phyloP scores from a whole-genome alignment of 2,797 vertebrate genomes.

The Anguilla anguilla region DNA sequence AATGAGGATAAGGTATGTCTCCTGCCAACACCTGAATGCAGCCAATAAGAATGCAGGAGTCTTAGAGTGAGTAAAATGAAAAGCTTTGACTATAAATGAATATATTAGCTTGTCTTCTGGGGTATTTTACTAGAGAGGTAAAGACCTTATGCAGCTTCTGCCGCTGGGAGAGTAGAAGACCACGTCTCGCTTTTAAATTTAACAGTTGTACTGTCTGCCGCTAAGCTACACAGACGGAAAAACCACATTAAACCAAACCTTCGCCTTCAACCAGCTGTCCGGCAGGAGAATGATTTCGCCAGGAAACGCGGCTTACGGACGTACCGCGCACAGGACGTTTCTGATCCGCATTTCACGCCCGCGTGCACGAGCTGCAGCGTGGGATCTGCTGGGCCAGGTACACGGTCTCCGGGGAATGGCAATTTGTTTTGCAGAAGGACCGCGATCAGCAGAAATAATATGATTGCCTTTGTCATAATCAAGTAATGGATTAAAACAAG shows the following conservation, averaged over 20 bases:
- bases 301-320: background rate
- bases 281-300: no score
- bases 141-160: background rate
- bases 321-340: background rate
- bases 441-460: slow-evolving; percentile 58
- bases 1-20: background rate
- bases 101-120: background rate
- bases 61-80: background rate
- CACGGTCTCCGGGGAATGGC: background rate
- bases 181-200: background rate
- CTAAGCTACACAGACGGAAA: background rate
- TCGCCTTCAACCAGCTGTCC: background rate
- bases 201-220: background rate
- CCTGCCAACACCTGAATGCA: no score
- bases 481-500: slow-evolving; percentile 70
- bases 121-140: background rate
- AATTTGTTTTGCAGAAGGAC: slow-evolving; percentile 34
- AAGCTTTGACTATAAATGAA: background rate
- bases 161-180: background rate
- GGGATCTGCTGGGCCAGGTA: background rate
- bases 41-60: background rate
- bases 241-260: background rate
- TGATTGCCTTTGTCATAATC: slow-evolving; percentile 70
- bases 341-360: background rate
- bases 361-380: background rate